Percentiles rank a stretch among this genome's conserved stretches.
Conservation (phyloP, 2,888 invertebrate species). For the Cerceris rybyensis region DNA sequence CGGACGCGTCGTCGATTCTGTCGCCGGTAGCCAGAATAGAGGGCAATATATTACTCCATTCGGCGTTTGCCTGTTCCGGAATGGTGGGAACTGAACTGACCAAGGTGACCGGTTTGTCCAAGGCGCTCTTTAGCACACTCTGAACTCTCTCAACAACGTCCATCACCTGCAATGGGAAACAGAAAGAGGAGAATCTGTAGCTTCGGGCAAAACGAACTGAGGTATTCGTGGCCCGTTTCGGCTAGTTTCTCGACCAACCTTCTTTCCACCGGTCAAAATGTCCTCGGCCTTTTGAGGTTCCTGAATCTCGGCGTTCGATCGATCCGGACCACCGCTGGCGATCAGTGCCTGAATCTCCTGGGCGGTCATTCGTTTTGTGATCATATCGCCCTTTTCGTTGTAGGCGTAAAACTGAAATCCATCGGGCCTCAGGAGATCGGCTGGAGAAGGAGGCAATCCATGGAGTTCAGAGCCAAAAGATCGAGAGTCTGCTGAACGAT, state of each 20-base stretch:
- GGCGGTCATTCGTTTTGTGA: constrained; percentile 92
- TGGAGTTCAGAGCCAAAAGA: background rate
- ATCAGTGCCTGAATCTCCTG: constrained; percentile 93
- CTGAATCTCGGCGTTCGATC: constrained; percentile 74
- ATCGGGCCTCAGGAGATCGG: constrained; percentile 90
- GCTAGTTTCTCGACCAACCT: constrained; percentile 59
- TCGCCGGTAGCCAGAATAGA: constrained; percentile 88
- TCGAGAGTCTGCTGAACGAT: background rate
- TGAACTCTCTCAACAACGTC: constrained; percentile 92
- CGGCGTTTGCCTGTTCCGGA: constrained; percentile 77
- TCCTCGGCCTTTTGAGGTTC: constrained; percentile 72
- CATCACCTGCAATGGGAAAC: constrained; percentile 83
- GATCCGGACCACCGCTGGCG: constrained; percentile 89
- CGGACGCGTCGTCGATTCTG: constrained; percentile 19
- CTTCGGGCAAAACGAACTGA: no score
- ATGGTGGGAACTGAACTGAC: constrained; percentile 75
- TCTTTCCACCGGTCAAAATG: constrained; percentile 68
- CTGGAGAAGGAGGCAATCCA: constrained; percentile 84
- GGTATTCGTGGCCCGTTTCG: no score
- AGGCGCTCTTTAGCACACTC: constrained; percentile 91
- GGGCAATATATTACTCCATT: constrained; percentile 91
- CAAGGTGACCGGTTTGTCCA: constrained; percentile 82
- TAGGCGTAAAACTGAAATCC: constrained; percentile 94
- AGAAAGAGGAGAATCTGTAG: background rate
- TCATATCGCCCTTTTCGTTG: constrained; percentile 91